These are phyloP conservation scores for Sebastes minor DNA, from an alignment of 2,797 vertebrate genomes.

Conservation along the genomic window DNA sequence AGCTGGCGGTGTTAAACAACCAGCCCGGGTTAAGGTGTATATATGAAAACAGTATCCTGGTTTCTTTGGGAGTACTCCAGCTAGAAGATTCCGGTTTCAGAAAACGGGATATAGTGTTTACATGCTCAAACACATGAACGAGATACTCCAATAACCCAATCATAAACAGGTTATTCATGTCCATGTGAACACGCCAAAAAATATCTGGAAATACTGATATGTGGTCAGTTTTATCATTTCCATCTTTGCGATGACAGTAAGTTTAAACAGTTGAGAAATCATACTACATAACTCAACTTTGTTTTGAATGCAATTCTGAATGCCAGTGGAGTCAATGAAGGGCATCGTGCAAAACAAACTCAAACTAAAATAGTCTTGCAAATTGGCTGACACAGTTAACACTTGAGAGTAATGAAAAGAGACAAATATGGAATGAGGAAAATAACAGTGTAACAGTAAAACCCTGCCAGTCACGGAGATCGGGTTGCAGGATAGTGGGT, in stretches of 20 bases:
- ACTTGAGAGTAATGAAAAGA: conserved; percentile 33
- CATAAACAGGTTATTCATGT: neutral
- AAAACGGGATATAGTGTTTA: neutral
- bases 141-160: neutral
- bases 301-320: conserved; percentile 21
- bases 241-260: neutral
- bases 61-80: neutral
- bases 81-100: neutral
- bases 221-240: neutral
- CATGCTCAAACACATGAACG: no score
- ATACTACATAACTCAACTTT: conserved; percentile 2
- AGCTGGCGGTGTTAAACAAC: neutral
- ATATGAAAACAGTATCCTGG: neutral
- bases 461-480: conserved; percentile 38
- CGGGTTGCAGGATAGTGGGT: conserved; percentile 27
- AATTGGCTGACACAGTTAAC: conserved; percentile 47
- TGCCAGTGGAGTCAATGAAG: conserved; percentile 12
- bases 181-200: neutral
- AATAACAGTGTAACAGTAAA: conserved; percentile 42
- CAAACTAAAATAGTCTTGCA: conserved; percentile 31
- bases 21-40: neutral
- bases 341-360: conserved; percentile 23
- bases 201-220: conserved; percentile 20
- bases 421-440: conserved; percentile 34
- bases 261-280: conserved; percentile 3